A percentile compares a stretch with the other conserved stretches of the same genome.
Conservation (phyloP, 2,797 vertebrate genomes). For the Sebastes nivosus region DNA sequence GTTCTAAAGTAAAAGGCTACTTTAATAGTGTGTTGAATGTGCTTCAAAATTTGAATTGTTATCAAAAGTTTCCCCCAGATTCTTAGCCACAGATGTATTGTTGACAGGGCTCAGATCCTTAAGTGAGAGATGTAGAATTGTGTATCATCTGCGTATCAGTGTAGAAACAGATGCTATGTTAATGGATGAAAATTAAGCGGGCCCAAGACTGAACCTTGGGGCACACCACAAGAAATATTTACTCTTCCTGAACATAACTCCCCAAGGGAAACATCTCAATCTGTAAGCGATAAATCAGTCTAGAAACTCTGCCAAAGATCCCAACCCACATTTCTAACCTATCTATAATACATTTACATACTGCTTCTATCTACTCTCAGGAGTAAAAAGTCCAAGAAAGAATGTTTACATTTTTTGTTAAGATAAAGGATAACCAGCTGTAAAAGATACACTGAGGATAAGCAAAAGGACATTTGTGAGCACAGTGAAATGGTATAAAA, state of each 20-base stretch:
- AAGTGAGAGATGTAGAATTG: neutral
- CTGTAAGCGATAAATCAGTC: neutral
- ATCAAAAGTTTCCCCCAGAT: neutral
- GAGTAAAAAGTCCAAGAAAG: neutral
- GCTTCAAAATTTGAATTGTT: neutral
- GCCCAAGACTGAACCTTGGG: neutral
- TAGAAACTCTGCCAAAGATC: neutral
- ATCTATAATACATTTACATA: neutral
- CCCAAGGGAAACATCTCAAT: neutral
- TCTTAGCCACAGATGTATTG: neutral
- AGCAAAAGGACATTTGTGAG: neutral
- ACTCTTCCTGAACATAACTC: neutral
- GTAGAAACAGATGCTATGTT: neutral
- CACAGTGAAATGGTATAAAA: neutral
- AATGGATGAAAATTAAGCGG: neutral
- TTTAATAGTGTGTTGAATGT: neutral
- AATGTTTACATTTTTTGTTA: neutral
- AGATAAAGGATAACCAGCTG: neutral
- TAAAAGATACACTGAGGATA: neutral
- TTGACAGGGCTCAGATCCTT: neutral
- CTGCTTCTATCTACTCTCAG: neutral
- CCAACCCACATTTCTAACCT: neutral
- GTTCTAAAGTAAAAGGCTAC: neutral
- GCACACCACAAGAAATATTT: constrained; percentile 5
- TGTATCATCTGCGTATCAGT: neutral